Evolutionary conservation across 2,797 vertebrate genomes (phyloP), one percentile per base, ranked within the genome.

Genomic region (Petrocephalus sullivani): DNA sequence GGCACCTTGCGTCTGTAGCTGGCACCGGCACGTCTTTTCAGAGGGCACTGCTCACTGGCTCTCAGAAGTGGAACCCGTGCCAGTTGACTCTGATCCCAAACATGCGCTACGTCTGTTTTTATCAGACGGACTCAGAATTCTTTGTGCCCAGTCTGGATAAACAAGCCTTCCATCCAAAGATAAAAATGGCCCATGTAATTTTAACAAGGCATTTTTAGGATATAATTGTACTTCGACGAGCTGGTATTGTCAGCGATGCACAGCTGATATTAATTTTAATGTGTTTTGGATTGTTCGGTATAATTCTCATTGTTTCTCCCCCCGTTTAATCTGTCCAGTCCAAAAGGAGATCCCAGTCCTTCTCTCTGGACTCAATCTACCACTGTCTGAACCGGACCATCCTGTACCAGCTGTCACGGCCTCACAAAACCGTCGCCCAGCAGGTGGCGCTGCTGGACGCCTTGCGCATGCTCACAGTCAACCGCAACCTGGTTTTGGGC

Each of bases 371-470:
- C 92, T 94, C 97, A 0, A 96, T 99, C 92, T 99, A 99, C 92
- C 98, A 99, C 95, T 98, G 98, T 92, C 94, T 99, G 93, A 99
- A 99, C 91, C 96, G 98, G 90, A 99, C 98, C 21, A 97, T 99
- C 91, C 95, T 99, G 28, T 99, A 99, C 92, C 98, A 99, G 94
- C 98, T 99, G 90, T 99, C 97, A 12, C 96, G 98, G 88, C 96
- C 98, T 0, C 98, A 99, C 94, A 99, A 99, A 95, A 99, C 97
- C 0, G 98, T 99, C 0, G 96, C 98, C 0, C 98, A 99, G 95
- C 98, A 99, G 95, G 98, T 99, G 88, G 97, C 97, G 67, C 96
- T 99, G 91, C 95, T 99, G 12, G 98, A 99, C 89, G 97, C 98
- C 0, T 94, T 99, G 85, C 94, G 98, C 61, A 96, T 98, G 61